Conservation (phyloP, 2,888 invertebrate species). For the Folsomia candida region DNA sequence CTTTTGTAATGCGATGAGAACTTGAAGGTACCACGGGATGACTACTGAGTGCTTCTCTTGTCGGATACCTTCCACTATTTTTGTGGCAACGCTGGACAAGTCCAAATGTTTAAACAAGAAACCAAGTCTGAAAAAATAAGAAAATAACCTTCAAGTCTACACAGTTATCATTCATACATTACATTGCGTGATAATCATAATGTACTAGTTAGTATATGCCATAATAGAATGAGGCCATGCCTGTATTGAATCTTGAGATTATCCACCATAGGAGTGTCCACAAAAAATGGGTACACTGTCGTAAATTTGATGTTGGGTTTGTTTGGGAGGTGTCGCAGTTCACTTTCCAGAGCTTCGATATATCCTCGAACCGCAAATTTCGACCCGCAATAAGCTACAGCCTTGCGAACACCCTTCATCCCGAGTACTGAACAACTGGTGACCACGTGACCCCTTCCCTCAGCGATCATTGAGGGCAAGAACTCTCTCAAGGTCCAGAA, state of each 20-base stretch:
- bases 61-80: conserved; percentile 64
- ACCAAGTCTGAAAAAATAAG: background rate
- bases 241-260: conserved; percentile 24
- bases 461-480: conserved; percentile 62
- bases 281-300: conserved; percentile 65
- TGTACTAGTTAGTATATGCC: too few species aligned
- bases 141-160: background rate
- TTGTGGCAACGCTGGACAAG: conserved; percentile 61
- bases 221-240: too few species aligned
- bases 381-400: conserved; percentile 63
- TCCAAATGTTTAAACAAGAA: conserved; percentile 62
- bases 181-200: too few species aligned
- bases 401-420: conserved; percentile 60
- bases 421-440: conserved; percentile 65
- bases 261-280: conserved; percentile 57
- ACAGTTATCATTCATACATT: background rate
- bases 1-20: background rate
- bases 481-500: conserved; percentile 65
- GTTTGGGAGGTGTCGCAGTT: conserved; percentile 60
- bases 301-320: conserved; percentile 63
- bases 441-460: conserved; percentile 63
- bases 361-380: conserved; percentile 69
- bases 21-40: background rate
- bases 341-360: conserved; percentile 64
- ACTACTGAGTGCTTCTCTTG: conserved; percentile 56